These are phyloP conservation scores for Vireo griseus DNA, from an alignment of 2,797 vertebrate genomes.

Conservation along the genomic window DNA sequence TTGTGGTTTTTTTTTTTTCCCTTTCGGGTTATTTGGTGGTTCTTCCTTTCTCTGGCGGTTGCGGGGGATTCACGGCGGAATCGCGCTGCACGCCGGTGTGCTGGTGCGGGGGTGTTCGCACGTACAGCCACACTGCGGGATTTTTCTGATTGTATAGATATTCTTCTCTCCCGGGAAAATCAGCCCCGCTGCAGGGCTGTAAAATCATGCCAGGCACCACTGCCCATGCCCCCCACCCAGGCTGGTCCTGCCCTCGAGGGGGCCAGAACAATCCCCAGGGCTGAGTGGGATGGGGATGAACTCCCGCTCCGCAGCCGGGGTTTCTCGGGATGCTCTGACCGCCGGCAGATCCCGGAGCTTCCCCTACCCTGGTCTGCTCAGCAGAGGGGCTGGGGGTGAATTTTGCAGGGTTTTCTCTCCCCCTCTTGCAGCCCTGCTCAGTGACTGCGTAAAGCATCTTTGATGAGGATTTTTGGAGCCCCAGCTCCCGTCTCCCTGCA, in stretches of 20 bases:
- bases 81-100: not conserved
- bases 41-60: not conserved
- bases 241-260: not conserved
- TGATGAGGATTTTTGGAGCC: not conserved
- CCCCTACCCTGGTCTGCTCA: not conserved
- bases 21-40: not conserved
- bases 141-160: not conserved
- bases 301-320: fast-evolving
- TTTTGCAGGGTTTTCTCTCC: not conserved
- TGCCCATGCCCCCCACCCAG: fast-evolving
- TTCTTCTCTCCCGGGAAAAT: not conserved
- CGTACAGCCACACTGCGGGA: not conserved
- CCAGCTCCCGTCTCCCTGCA: not conserved
- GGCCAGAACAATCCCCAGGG: not conserved
- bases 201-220: not conserved
- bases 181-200: not conserved
- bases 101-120: not conserved
- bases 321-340: not conserved
- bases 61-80: not conserved
- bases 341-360: not conserved
- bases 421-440: not conserved
- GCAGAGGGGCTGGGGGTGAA: not conserved
- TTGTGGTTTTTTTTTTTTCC: not conserved
- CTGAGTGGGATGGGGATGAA: not conserved
- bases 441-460: not conserved